Conservation (phyloP, 2,888 invertebrate genomes). For the Amblyjoppa fuscipennis region DNA sequence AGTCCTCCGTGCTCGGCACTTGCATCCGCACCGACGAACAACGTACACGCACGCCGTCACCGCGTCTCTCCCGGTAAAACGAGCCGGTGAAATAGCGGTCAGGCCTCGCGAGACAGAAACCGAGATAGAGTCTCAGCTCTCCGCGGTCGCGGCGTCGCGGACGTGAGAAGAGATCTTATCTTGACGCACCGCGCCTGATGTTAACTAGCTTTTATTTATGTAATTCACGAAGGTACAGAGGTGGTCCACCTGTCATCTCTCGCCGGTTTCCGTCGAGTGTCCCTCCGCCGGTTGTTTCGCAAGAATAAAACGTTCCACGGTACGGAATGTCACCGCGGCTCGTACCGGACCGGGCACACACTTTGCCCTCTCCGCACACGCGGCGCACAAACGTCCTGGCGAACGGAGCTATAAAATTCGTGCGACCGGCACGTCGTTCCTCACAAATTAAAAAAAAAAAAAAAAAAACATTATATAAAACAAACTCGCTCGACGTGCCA, state of each 20-base stretch:
- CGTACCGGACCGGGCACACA: background rate
- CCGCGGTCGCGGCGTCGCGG: constrained; percentile 52
- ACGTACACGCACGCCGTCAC: background rate
- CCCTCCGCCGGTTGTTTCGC: constrained; percentile 40
- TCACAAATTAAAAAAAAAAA: background rate
- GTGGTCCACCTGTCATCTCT: constrained; percentile 74
- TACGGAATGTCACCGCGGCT: constrained; percentile 55
- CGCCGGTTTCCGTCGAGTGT: constrained; percentile 53
- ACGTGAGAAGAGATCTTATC: constrained; percentile 73
- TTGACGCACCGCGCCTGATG: constrained; percentile 68
- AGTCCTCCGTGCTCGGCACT: background rate
- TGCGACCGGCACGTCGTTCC: constrained; percentile 47
- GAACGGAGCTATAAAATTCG: constrained; percentile 47
- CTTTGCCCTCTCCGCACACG: background rate
- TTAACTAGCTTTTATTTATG: constrained; percentile 75
- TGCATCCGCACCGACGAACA: background rate
- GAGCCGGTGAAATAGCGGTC: constrained; percentile 69
- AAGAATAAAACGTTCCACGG: constrained; percentile 50
- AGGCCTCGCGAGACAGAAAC: constrained; percentile 45
- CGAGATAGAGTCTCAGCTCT: constrained; percentile 30
- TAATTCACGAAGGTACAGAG: constrained; percentile 74
- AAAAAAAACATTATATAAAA: constrained; percentile 34
- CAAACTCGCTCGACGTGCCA: constrained; percentile 23
- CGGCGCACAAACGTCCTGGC: constrained; percentile 8
- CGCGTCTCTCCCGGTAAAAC: constrained; percentile 51